A percentile compares a stretch with the other conserved stretches of the same genome.
Conservation (phyloP, 2,797 vertebrate species). For the Sylvilagus floridanus region DNA sequence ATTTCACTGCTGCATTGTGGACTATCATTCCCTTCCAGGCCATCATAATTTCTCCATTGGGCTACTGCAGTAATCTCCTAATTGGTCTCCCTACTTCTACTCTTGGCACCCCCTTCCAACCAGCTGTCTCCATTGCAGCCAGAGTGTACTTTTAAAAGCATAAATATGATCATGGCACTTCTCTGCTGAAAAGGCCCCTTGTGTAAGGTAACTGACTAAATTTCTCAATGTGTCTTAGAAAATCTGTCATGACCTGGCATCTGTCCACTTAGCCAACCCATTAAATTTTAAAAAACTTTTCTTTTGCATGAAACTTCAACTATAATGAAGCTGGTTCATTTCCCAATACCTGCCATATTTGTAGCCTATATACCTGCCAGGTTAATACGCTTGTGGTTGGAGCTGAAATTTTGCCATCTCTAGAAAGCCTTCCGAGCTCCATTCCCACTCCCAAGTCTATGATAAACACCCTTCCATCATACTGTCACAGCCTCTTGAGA, state of each 20-base stretch:
- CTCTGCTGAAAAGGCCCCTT: not conserved
- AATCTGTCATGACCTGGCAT: conserved; percentile 1
- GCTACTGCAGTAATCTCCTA: not conserved
- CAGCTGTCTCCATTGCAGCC: not conserved
- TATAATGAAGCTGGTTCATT: conserved; percentile 16
- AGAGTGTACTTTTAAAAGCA: conserved; percentile 14
- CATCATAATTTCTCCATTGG: not conserved
- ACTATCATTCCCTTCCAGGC: not conserved
- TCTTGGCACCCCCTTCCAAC: not conserved
- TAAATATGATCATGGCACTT: conserved; percentile 52
- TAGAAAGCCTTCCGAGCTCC: conserved; percentile 38
- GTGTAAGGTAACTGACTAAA: conserved; percentile 33
- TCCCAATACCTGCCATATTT: not conserved
- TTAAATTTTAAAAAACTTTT: not conserved
- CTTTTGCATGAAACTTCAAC: not conserved
- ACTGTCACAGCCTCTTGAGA: conserved; percentile 5
- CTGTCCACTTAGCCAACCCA: not conserved
- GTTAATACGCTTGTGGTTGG: conserved; percentile 15
- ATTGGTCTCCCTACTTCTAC: not conserved
- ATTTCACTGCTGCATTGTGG: not conserved
- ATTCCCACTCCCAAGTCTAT: not conserved
- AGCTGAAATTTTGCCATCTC: conserved; percentile 8
- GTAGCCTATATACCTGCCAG: not conserved
- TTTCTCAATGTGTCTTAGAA: conserved; percentile 55
- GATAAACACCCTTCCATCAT: not conserved